Evolutionary conservation across 2,113 vertebrate genomes (phyloP), one percentile per base, ranked within the genome.

Genomic region (Rhea pennata): DNA sequence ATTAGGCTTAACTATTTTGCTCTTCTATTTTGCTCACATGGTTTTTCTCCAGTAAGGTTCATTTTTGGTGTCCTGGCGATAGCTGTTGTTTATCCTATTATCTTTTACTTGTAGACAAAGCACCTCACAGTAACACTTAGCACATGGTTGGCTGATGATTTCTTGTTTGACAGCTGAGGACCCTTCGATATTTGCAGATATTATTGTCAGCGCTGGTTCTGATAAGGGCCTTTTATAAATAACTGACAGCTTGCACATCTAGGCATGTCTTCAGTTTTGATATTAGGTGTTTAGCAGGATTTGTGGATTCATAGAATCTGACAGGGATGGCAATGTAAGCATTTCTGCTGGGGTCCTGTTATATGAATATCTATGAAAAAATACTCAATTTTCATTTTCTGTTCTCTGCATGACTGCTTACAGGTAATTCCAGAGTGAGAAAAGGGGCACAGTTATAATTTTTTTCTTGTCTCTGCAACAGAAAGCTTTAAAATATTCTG

Each of bases 241-340:
- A 92, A 89, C 19, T 91, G 95, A 58, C 84, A 95, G 61, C 61
- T 93, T 81, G 73, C 65, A 75, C 42, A 72, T 75, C 61, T 46
- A 67, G 77, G 29, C 40, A 72, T 1, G 2, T 73, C 73, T 88
- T 92, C 73, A 91, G 53, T 75, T 79, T 48, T 62, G 58, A 44
- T 94, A 85, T 85, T 72, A 76, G 87, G 53, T 75, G 79, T 95
- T 96, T 87, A 76, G 58, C 78, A 89, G 89, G 89, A 94, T 95
- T 92, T 94, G 66, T 87, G 66, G 48, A 85, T 76, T 92, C 84
- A 50, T 36, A 70, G 93, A 91, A 33, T 86, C 80, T 92, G 93
- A 76, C 84, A 92, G 71, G 70, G 62, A 65, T 33, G 70, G 61
- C 53, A 89, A 40, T n/a, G 74, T 44, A 79, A 95, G 40, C 62